Conservation (phyloP, 1,140 invertebrate species). For the Amyelois transitella region DNA sequence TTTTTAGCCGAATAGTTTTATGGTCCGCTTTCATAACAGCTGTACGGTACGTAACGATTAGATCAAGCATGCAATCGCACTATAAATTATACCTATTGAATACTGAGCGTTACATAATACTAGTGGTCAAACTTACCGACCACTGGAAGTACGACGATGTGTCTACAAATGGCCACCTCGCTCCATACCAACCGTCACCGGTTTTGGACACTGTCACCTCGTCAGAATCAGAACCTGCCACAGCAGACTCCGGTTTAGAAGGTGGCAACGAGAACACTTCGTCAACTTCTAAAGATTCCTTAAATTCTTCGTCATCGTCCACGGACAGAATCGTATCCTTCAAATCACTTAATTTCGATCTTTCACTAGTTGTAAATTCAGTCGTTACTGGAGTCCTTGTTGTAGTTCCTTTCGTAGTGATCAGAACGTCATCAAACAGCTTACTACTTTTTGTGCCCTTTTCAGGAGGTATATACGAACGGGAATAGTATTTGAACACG, state of each 20-base stretch:
- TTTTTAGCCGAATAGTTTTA: background rate
- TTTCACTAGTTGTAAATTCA: slow-evolving; percentile 37
- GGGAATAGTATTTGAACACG: slow-evolving; percentile 45
- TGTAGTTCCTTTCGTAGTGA: slow-evolving; percentile 50
- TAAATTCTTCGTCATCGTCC: slow-evolving; percentile 68
- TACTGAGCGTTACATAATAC: background rate
- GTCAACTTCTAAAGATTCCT: slow-evolving; percentile 62
- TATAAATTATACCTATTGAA: too few species aligned
- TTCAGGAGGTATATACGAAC: slow-evolving; percentile 37
- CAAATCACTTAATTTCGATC: slow-evolving; percentile 43
- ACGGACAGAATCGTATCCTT: slow-evolving; percentile 57
- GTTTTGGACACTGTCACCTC: slow-evolving; percentile 67
- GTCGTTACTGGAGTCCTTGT: slow-evolving; percentile 29
- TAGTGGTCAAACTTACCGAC: slow-evolving; percentile 69
- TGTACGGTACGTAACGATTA: background rate
- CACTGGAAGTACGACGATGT: slow-evolving; percentile 79
- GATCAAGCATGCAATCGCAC: background rate
- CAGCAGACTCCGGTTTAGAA: slow-evolving; percentile 38
- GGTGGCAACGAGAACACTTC: slow-evolving; percentile 63
- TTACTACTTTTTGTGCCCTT: slow-evolving; percentile 34
- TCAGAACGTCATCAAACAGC: slow-evolving; percentile 50
- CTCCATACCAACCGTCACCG: slow-evolving; percentile 52
- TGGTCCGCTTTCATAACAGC: background rate
- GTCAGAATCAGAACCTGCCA: slow-evolving; percentile 34
- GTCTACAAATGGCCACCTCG: slow-evolving; percentile 77